A percentile compares a stretch with the other conserved stretches of the same genome.
phyloP scores from a whole-genome alignment of 2,888 invertebrate species.

The Cryptus armator region DNA sequence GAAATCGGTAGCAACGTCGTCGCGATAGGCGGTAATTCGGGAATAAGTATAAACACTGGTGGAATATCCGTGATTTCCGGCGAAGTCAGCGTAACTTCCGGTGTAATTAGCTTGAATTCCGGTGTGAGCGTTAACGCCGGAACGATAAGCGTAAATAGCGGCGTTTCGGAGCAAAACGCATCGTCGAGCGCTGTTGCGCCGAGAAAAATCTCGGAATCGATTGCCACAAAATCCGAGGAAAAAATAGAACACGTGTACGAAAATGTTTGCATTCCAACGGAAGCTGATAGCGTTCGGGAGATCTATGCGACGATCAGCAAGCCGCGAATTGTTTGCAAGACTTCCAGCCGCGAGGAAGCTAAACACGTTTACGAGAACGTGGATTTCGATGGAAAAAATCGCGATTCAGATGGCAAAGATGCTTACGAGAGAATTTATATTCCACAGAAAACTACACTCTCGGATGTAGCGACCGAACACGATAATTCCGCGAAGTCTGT shows the following conservation, averaged over 20 bases:
- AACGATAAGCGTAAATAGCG: not conserved
- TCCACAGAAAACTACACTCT: not conserved
- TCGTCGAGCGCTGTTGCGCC: not conserved
- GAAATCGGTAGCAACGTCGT: not conserved
- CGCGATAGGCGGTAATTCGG: slow-evolving; percentile 13
- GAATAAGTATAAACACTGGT: slow-evolving; percentile 29
- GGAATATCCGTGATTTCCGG: slow-evolving; percentile 44
- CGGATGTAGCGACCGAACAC: not conserved
- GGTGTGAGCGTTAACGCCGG: not conserved
- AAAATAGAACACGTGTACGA: slow-evolving; percentile 76
- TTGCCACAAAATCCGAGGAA: slow-evolving; percentile 4
- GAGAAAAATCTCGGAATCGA: not conserved
- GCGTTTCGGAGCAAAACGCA: not conserved
- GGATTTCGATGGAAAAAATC: slow-evolving; percentile 71
- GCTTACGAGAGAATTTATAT: slow-evolving; percentile 72
- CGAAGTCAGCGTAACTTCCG: slow-evolving; percentile 25
- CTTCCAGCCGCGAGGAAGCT: slow-evolving; percentile 55
- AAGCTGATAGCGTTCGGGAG: slow-evolving; percentile 73
- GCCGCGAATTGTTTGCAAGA: not conserved
- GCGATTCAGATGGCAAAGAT: slow-evolving; percentile 65
- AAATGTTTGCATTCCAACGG: slow-evolving; percentile 77
- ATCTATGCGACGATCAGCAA: slow-evolving; percentile 55
- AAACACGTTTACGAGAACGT: slow-evolving; percentile 78
- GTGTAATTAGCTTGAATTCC: slow-evolving; percentile 8
- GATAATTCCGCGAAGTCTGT: slow-evolving; percentile 62